Percentiles rank a stretch among this genome's conserved stretches.
These are phyloP conservation scores for Dysmachus trigonus DNA, from an alignment of 2,888 invertebrate species.

Conservation along the genomic window DNA sequence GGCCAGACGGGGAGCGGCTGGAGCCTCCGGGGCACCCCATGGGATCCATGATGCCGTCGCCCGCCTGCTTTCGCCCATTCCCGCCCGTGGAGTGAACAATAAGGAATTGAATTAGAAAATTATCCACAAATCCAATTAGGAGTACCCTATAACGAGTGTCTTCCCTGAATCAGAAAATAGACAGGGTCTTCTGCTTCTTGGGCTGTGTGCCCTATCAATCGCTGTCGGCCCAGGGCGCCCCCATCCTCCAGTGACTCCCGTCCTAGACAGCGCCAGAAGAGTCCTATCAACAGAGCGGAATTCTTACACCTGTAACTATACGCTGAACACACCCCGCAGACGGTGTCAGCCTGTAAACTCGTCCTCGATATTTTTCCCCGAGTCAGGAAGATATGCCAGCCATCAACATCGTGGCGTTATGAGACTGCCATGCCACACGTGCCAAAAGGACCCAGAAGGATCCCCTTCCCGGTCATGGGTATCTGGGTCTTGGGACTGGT, in stretches of 20 bases:
- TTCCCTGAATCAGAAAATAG: constrained; percentile 2
- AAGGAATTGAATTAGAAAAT: constrained; percentile 44
- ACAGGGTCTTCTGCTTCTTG: background rate
- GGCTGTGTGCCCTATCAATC: background rate
- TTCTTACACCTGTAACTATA: constrained; percentile 40
- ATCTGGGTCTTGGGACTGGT: constrained; percentile 17
- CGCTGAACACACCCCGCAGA: constrained; percentile 20
- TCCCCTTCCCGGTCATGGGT: background rate
- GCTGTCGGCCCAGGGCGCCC: background rate
- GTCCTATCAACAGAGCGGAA: constrained; percentile 12
- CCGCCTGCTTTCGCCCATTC: background rate
- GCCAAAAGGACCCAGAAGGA: constrained; percentile 8
- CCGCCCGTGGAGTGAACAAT: constrained; percentile 1
- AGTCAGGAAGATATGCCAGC: constrained; percentile 31
- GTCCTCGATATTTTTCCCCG: constrained; percentile 39
- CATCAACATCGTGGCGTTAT: constrained; percentile 44
- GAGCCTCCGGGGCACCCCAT: background rate
- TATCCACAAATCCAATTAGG: constrained; percentile 38
- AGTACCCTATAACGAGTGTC: constrained; percentile 12
- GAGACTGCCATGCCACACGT: constrained; percentile 41
- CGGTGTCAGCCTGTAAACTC: constrained; percentile 12
- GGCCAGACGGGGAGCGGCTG: background rate
- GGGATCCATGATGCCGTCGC: background rate
- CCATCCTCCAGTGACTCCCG: background rate
- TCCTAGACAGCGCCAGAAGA: background rate